Percentiles rank a stretch among this genome's conserved stretches.
Evolutionary conservation across 2,888 invertebrate genomes (phyloP).

Genomic region (Polydrusus cervinus): DNA sequence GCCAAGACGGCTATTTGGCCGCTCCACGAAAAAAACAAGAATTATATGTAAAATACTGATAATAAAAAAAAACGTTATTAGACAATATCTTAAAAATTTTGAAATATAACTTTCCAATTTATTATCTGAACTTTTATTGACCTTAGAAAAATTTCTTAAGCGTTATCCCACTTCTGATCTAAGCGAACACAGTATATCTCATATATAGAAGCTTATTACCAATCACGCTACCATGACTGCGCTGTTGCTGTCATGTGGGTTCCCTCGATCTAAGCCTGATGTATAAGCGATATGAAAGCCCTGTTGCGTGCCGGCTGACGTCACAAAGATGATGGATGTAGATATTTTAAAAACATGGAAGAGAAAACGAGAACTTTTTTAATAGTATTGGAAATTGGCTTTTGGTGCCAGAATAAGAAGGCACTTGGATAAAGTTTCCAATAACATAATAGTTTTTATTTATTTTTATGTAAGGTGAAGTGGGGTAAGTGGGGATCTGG

Average conservation of each 20-base stretch:
- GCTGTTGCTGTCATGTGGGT: conserved; percentile 31
- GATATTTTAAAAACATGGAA: conserved; percentile 33
- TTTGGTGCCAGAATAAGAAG: background rate
- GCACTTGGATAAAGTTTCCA: background rate
- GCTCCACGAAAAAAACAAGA: too few species aligned
- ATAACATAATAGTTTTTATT: too few species aligned
- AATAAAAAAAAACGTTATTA: too few species aligned
- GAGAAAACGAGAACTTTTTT: conserved; percentile 22
- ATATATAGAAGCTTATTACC: conserved; percentile 18
- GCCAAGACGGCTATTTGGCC: too few species aligned
- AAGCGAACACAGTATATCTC: conserved; percentile 20
- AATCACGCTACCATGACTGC: conserved; percentile 39
- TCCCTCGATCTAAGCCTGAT: conserved; percentile 37
- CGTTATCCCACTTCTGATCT: conserved; percentile 8
- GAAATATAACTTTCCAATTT: too few species aligned
- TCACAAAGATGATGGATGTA: conserved; percentile 33
- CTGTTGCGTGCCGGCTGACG: conserved; percentile 39
- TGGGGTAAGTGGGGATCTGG: too few species aligned
- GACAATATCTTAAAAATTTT: too few species aligned
- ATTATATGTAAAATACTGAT: too few species aligned
- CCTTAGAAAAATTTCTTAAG: background rate
- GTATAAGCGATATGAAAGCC: conserved; percentile 31
- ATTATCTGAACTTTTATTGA: too few species aligned
- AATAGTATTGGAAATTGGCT: conserved; percentile 1
- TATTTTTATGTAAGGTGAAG: too few species aligned